Conservation (phyloP, 2,113 vertebrate species). For the Neotoma lepida region DNA sequence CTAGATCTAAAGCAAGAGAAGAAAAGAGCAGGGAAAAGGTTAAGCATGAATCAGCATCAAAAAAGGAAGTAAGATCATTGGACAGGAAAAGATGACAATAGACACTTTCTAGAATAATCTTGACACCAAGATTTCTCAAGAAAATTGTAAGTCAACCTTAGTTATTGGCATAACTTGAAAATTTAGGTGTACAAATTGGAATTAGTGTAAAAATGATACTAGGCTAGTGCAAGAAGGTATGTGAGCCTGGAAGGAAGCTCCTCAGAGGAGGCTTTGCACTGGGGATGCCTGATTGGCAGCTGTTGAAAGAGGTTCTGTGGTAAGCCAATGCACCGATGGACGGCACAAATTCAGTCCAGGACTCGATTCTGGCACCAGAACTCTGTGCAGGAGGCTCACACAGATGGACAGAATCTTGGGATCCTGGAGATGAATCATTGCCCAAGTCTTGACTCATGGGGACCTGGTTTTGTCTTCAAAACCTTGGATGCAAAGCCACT, state of each 20-base stretch:
- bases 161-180: not conserved
- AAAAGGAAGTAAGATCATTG: not conserved
- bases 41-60: not conserved
- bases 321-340: constrained; percentile 80
- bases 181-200: not conserved
- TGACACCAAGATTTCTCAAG: not conserved
- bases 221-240: constrained; percentile 85
- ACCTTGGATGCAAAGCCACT: constrained; percentile 87
- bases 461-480: constrained; percentile 84
- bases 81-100: not conserved
- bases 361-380: constrained; percentile 80
- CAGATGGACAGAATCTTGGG: constrained; percentile 83
- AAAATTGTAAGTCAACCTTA: not conserved
- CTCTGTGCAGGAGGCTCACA: constrained; percentile 66
- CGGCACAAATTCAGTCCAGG: constrained; percentile 79
- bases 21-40: not conserved
- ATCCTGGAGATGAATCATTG: constrained; percentile 80
- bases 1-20: not conserved
- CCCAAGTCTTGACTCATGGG: constrained; percentile 80
- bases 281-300: constrained; percentile 82
- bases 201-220: not conserved
- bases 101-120: not conserved
- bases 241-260: constrained; percentile 84
- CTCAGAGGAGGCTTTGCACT: constrained; percentile 80
- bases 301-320: constrained; percentile 80